Evolutionary conservation across 2,888 invertebrate species (phyloP).

Genomic region (Drepanosiphum platanoidis): DNA sequence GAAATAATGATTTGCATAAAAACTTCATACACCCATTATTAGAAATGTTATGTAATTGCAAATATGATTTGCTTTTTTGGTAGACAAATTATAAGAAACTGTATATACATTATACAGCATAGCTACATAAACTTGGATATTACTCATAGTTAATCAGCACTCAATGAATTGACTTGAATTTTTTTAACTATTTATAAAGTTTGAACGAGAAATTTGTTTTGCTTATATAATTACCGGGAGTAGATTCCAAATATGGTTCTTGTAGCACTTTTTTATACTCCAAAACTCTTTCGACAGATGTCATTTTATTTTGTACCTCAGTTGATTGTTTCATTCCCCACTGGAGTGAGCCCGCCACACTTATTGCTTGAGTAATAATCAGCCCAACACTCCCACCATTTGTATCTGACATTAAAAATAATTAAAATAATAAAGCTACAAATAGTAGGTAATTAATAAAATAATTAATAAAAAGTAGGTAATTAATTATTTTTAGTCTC

Average conservation of each 20-base stretch:
- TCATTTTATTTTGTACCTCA: conserved; percentile 87
- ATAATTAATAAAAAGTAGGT: too few species aligned
- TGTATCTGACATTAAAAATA: conserved; percentile 37
- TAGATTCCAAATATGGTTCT: conserved; percentile 67
- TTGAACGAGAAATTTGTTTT: conserved; percentile 16
- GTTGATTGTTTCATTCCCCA: conserved; percentile 95
- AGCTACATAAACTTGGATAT: too few species aligned
- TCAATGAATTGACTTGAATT: too few species aligned
- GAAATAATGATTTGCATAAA: too few species aligned
- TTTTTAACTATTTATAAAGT: too few species aligned
- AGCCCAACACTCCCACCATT: conserved; percentile 79
- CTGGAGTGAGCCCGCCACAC: conserved; percentile 80
- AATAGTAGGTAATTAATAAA: too few species aligned
- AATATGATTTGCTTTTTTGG: too few species aligned
- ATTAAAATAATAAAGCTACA: not conserved
- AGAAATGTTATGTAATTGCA: too few species aligned
- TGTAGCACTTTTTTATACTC: conserved; percentile 80
- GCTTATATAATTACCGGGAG: conserved; percentile 51
- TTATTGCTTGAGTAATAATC: conserved; percentile 82
- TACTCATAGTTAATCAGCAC: too few species aligned
- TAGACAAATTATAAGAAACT: too few species aligned
- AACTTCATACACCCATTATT: too few species aligned
- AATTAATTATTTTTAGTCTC: conserved; percentile 2
- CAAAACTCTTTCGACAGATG: conserved; percentile 87
- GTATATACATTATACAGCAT: too few species aligned